Percentiles rank a stretch among this genome's conserved stretches.
Evolutionary conservation across 2,888 invertebrate species (phyloP).

Genomic region (Conistra vaccinii): DNA sequence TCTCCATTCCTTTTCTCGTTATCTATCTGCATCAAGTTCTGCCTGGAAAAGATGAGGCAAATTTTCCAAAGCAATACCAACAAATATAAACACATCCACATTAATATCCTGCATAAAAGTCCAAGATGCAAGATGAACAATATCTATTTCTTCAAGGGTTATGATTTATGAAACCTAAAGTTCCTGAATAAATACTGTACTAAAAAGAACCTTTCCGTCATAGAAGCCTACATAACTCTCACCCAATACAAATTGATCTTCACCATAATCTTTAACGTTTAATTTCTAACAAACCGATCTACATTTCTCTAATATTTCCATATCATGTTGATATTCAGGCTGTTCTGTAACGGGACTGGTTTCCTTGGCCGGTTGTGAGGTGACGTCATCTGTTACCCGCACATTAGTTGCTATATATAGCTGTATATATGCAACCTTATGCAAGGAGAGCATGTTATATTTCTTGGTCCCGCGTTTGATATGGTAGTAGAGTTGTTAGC

Average conservation of each 20-base stretch:
- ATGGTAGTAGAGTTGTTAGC: background rate
- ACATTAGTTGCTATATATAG: conserved; percentile 8
- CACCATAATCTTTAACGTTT: background rate
- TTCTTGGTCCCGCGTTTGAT: conserved; percentile 25
- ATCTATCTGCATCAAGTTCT: no score
- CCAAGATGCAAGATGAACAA: background rate
- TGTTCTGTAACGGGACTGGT: conserved; percentile 61
- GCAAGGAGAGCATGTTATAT: conserved; percentile 60
- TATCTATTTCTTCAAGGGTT: background rate
- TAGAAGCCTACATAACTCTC: no score
- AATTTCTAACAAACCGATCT: conserved; percentile 4
- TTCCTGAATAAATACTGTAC: background rate
- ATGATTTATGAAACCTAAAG: background rate
- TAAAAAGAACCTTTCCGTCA: background rate
- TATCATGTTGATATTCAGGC: conserved; percentile 50
- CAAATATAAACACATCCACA: background rate
- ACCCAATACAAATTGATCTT: background rate
- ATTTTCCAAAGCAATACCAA: background rate
- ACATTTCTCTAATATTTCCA: conserved; percentile 39
- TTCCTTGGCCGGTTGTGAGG: conserved; percentile 57
- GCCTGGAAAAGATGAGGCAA: background rate
- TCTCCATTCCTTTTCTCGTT: background rate
- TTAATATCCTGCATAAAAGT: no score
- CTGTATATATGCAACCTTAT: conserved; percentile 44
- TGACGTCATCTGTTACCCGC: conserved; percentile 60